These are phyloP conservation scores for Lithosia quadra DNA, from an alignment of 2,888 invertebrate genomes.

Conservation along the genomic window DNA sequence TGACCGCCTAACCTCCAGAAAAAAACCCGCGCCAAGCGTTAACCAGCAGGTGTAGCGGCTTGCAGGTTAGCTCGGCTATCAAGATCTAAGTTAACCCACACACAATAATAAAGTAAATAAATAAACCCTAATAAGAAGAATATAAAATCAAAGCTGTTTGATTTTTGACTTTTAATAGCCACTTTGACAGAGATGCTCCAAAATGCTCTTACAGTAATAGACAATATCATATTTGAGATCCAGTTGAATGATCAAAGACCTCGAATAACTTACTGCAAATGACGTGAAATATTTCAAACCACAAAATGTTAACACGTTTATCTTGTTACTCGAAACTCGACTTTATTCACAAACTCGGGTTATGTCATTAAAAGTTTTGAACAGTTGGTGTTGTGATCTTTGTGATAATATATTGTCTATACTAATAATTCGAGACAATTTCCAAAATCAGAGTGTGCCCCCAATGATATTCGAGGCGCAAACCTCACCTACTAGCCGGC, in stretches of 20 bases:
- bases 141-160: neutral
- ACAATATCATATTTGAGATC: neutral
- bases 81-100: no score
- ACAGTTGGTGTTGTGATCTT: slow-evolving; percentile 26
- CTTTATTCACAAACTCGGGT: slow-evolving; percentile 26
- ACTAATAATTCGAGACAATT: no score
- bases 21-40: no score
- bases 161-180: neutral
- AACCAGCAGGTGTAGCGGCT: no score
- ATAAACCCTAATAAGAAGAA: no score
- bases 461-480: no score
- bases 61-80: no score
- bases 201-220: neutral
- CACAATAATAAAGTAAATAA: no score
- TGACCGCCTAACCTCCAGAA: no score
- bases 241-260: neutral
- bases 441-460: no score
- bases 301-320: neutral
- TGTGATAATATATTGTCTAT: slow-evolving; percentile 17
- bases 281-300: neutral
- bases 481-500: no score
- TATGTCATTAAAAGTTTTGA: slow-evolving; percentile 38
- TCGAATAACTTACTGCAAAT: neutral
- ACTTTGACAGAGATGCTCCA: neutral
- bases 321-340: neutral